These are phyloP conservation scores for Cavia porcellus DNA, from an alignment of 2,113 vertebrate species.

Conservation along the genomic window DNA sequence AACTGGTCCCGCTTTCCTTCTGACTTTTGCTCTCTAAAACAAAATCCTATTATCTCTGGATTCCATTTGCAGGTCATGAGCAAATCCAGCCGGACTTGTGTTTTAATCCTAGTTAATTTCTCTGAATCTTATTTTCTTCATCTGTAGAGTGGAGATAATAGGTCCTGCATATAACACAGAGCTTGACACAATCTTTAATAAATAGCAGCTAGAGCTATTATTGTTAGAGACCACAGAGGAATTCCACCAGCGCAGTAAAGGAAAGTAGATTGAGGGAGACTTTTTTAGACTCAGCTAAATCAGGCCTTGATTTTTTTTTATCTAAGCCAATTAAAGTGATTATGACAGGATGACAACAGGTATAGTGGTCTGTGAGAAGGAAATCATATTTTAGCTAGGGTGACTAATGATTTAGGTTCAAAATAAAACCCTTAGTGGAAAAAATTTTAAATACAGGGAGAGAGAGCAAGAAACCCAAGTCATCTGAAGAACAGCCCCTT, in stretches of 20 bases:
- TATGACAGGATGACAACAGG: neutral
- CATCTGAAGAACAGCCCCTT: neutral
- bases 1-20: neutral
- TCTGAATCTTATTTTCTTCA: constrained; percentile 24
- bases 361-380: neutral
- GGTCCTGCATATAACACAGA: neutral
- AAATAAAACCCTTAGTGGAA: constrained; percentile 58
- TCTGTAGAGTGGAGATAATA: constrained; percentile 20
- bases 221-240: constrained; percentile 23
- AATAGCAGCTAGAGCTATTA: neutral
- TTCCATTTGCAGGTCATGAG: neutral
- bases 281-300: constrained; percentile 35
- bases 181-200: neutral
- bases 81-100: neutral
- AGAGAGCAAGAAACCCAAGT: neutral
- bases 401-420: constrained; percentile 31
- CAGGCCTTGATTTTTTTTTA: constrained; percentile 27
- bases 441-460: neutral
- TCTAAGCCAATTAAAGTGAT: constrained; percentile 57
- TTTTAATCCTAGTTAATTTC: neutral
- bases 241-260: neutral
- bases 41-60: neutral
- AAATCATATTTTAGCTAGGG: constrained; percentile 29
- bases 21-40: neutral
- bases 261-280: neutral